Evolutionary conservation across 2,888 invertebrate genomes (phyloP).

Genomic region (Azorinus chamasolen): DNA sequence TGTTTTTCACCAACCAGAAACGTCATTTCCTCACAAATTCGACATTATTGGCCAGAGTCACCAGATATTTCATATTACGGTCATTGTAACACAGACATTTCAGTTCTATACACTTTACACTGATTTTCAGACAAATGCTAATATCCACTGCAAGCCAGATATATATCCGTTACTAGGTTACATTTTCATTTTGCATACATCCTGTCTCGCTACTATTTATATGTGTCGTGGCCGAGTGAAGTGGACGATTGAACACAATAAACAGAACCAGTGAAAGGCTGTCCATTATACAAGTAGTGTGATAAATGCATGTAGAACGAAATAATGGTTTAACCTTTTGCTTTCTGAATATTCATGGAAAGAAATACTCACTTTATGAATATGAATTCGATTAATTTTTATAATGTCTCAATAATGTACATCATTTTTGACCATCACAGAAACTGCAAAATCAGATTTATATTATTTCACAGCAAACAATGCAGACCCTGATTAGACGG

Average conservation of each 20-base stretch:
- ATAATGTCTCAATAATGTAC: no score
- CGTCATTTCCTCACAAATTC: constrained; percentile 71
- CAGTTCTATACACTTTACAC: constrained; percentile 57
- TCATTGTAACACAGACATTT: constrained; percentile 52
- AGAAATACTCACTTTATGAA: no score
- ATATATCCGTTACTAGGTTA: constrained; percentile 15
- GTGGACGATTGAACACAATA: constrained; percentile 5
- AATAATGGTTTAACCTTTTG: no score
- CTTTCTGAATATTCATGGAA: no score
- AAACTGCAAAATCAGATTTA: no score
- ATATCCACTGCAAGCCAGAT: constrained; percentile 59
- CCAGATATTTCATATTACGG: constrained; percentile 67
- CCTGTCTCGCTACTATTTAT: constrained; percentile 30
- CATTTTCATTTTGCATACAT: constrained; percentile 31
- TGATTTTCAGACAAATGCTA: constrained; percentile 43
- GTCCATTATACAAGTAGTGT: background rate
- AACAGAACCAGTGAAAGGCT: constrained; percentile 4
- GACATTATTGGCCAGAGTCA: constrained; percentile 77
- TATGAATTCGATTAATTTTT: no score
- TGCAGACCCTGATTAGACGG: no score
- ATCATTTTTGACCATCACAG: no score
- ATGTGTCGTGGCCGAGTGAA: background rate
- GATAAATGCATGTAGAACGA: background rate
- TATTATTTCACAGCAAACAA: no score
- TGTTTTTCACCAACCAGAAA: constrained; percentile 75